Conservation (phyloP, 1,140 invertebrate species). For the Aphidius gifuensis region DNA sequence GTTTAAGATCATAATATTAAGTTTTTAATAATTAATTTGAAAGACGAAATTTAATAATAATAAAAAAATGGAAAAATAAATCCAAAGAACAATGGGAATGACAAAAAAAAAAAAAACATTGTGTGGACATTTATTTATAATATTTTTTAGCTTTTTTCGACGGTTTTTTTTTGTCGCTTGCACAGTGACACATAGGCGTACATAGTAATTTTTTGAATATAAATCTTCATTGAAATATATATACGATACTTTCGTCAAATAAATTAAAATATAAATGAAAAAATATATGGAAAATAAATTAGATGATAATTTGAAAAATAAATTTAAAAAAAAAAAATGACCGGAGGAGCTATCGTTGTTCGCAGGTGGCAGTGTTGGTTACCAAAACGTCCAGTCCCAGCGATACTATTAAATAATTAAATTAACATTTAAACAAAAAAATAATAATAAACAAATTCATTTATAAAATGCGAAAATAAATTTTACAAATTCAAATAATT, state of each 20-base stretch:
- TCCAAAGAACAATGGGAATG: too few relatives aligned
- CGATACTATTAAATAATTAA: conserved; percentile 37
- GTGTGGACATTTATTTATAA: too few relatives aligned
- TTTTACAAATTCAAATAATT: too few relatives aligned
- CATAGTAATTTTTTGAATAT: background rate
- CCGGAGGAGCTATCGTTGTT: conserved; percentile 45
- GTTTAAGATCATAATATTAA: background rate
- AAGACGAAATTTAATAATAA: too few relatives aligned
- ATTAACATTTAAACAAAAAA: conserved; percentile 11
- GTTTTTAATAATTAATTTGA: background rate
- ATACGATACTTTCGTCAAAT: background rate
- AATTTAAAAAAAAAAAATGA: conserved; percentile 31
- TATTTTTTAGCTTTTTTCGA: too few relatives aligned
- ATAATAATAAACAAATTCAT: too few relatives aligned
- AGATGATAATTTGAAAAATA: background rate
- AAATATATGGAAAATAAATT: conserved; percentile 4
- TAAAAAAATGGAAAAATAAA: too few relatives aligned
- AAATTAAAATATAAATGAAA: conserved; percentile 10
- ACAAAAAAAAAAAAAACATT: too few relatives aligned
- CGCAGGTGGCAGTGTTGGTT: conserved; percentile 49
- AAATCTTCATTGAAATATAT: background rate
- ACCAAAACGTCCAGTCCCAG: conserved; percentile 45
- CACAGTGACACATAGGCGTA: too few relatives aligned
- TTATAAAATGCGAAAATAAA: too few relatives aligned
- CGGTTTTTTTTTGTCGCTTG: too few relatives aligned